Conservation (phyloP, 2,113 vertebrate species). For the Budorcas taxicolor region DNA sequence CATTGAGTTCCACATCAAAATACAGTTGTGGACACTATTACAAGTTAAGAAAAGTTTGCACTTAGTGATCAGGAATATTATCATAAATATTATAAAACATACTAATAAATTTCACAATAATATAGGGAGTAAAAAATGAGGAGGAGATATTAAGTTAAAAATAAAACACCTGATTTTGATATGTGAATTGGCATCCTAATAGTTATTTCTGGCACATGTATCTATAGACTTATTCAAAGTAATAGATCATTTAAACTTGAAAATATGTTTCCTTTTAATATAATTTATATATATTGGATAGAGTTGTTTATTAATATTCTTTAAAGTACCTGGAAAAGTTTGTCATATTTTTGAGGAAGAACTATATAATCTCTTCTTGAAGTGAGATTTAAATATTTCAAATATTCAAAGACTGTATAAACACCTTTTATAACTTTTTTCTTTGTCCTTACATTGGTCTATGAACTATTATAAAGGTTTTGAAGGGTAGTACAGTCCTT, state of each 20-base stretch:
- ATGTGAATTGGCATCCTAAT: constrained; percentile 8
- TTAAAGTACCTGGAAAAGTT: neutral
- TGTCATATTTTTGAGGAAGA: neutral
- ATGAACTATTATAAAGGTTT: neutral
- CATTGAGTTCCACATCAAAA: constrained; percentile 17
- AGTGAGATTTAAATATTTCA: neutral
- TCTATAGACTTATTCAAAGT: constrained; percentile 9
- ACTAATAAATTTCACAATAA: constrained; percentile 44
- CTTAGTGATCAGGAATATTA: constrained; percentile 42
- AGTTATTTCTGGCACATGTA: constrained; percentile 25
- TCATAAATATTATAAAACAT: constrained; percentile 52
- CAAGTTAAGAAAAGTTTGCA: constrained; percentile 30
- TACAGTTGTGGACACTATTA: constrained; percentile 22
- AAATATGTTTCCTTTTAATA: constrained; percentile 4
- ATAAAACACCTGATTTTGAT: constrained; percentile 34
- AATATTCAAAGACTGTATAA: neutral
- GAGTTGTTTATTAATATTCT: constrained; percentile 33
- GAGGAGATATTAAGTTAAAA: neutral
- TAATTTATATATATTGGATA: neutral
- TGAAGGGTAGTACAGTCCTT: neutral
- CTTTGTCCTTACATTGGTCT: neutral
- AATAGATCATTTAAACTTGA: neutral
- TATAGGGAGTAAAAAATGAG: neutral
- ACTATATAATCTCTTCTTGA: neutral
- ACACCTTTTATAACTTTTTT: neutral